Evolutionary conservation across 2,113 vertebrate species (phyloP).

Genomic region (Redunca redunca): DNA sequence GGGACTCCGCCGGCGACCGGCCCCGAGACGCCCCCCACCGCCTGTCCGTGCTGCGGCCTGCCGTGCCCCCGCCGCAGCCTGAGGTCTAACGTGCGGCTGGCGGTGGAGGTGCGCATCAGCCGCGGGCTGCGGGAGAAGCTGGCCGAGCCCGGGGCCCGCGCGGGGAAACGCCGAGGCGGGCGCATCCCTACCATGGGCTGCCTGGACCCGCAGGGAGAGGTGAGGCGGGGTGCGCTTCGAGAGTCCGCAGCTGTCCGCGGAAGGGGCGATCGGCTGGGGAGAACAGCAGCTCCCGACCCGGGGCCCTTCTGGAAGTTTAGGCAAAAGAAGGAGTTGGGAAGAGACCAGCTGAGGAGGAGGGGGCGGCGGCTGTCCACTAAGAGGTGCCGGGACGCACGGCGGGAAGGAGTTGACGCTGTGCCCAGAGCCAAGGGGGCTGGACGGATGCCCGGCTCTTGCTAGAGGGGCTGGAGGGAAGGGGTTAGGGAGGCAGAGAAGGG

Average conservation of each 20-base stretch:
- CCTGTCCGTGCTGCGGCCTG: conserved; percentile 74
- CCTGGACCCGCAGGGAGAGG: conserved; percentile 58
- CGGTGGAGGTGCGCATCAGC: conserved; percentile 78
- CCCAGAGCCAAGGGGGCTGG: not conserved
- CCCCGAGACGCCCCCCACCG: conserved; percentile 23
- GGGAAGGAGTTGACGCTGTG: not conserved
- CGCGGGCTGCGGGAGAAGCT: conserved; percentile 73
- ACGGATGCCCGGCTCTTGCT: not conserved
- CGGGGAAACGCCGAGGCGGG: conserved; percentile 53
- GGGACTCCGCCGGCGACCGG: not conserved
- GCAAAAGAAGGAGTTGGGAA: not conserved
- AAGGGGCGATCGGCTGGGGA: rapidly evolving
- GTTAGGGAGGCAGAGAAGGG: not conserved
- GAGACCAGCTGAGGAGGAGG: not conserved
- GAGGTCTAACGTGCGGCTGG: conserved; percentile 78
- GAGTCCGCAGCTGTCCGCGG: too few species aligned
- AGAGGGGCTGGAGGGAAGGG: not conserved
- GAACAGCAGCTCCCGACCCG: not conserved
- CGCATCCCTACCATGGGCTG: conserved; percentile 73
- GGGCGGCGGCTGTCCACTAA: not conserved
- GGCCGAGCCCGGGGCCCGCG: conserved; percentile 28
- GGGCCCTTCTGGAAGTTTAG: not conserved
- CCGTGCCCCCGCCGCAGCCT: conserved; percentile 75
- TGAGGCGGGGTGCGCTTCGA: not conserved
- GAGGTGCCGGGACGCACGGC: not conserved